Evolutionary conservation across 1,140 invertebrate species (phyloP), one percentile per base, ranked within the genome.

Genomic region (Camponotus floridanus): DNA sequence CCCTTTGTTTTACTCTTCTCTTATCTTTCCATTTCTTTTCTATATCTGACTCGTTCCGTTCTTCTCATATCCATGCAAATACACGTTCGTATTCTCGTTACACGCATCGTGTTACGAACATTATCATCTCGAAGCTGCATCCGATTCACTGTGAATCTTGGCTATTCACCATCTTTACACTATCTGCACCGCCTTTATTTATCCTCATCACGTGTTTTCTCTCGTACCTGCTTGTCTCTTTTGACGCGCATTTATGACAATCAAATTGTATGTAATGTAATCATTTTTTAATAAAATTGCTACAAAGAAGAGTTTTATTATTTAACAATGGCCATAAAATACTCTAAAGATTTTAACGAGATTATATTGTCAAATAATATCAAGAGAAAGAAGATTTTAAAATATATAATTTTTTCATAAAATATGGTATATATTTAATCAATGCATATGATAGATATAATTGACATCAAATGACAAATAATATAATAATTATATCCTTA

Each of bases 221-320:
- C 67, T 33, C n/a, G 9, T 76, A 55, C 39, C 51, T 71, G 80
- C 80, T 62, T 79, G 45, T 73, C 78, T 84, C 74, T 91, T 89
- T 86, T 67, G 79, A 87, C 89, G 76, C 33, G 76, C 84, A 59
- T 89, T 76, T 87, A 76, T 80, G 71, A 84, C 87, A 88, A 73
- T 80, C 81, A 86, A 87, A 84, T 65, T 55, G 70, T 51, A 59
- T 79, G 70, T 59, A 57, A 64, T 65, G 48, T 70, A 70, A 80
- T 57, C 0, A 5, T n/a, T 57, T 68, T 15, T 4, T 21, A 36
- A 18, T 39, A 55, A 79, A 13, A 36, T 26, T 64, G 15, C 13
- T 64, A 7, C 39, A 21, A 11, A 26, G 67, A 6, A 39, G 21
- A 51, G 1, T 36, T 51, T 45, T n/a, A 11, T 13, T 39, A 57